These are phyloP conservation scores for Parochlus steinenii DNA, from an alignment of 2,888 invertebrate species.

Conservation along the genomic window DNA sequence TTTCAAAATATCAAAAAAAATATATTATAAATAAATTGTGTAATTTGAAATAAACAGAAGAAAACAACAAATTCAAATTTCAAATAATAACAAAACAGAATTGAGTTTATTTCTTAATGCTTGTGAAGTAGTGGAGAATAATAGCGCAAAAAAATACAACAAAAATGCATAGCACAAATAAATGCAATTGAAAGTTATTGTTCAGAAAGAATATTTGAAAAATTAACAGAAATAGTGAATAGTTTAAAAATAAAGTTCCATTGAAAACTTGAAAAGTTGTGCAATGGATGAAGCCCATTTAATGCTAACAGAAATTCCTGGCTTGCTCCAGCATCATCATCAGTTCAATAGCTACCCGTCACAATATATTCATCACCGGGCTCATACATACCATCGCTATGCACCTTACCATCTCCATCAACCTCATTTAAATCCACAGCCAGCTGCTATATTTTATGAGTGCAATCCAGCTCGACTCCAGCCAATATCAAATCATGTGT, in stretches of 20 bases:
- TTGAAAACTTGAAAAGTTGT: neutral
- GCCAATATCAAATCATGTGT: slow-evolving; percentile 15
- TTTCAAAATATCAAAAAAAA: slow-evolving; percentile 1
- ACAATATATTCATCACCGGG: slow-evolving; percentile 17
- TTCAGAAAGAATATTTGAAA: slow-evolving; percentile 9
- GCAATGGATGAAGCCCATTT: slow-evolving; percentile 16
- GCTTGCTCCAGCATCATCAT: slow-evolving; percentile 21
- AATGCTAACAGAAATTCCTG: slow-evolving; percentile 28
- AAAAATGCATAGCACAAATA: slow-evolving; percentile 9
- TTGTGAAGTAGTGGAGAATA: slow-evolving; percentile 2
- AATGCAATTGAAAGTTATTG: slow-evolving; percentile 11
- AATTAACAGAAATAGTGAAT: neutral
- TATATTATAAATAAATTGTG: neutral
- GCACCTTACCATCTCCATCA: slow-evolving; percentile 51
- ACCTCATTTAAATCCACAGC: slow-evolving; percentile 34
- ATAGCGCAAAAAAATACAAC: slow-evolving; percentile 1
- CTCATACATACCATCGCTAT: slow-evolving; percentile 25
- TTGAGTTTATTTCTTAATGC: too few relatives aligned
- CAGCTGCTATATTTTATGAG: slow-evolving; percentile 17
- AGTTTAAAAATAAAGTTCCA: slow-evolving; percentile 6
- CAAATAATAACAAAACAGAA: neutral
- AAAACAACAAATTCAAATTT: neutral
- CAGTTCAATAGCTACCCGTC: slow-evolving; percentile 22
- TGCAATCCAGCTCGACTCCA: slow-evolving; percentile 16
- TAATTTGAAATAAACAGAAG: neutral